Percentiles rank a stretch among this genome's conserved stretches.
Evolutionary conservation across 2,888 invertebrate genomes (phyloP).

Genomic region (Macrophya annulata): DNA sequence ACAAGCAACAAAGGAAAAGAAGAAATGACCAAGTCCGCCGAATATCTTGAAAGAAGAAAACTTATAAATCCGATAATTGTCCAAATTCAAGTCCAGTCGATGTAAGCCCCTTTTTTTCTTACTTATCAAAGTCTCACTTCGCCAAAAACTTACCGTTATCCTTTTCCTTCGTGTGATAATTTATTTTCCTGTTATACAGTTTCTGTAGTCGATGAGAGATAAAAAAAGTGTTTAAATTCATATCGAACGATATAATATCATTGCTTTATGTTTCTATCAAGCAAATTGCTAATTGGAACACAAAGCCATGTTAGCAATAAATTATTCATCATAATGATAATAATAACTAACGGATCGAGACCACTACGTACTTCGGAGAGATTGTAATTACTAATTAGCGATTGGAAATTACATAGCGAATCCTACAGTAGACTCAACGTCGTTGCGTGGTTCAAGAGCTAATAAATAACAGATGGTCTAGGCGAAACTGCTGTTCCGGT

Average conservation of each 20-base stretch:
- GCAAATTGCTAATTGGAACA: slow-evolving; percentile 14
- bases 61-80: too few species aligned
- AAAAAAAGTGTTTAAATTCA: neutral
- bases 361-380: neutral
- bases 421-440: neutral
- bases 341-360: neutral
- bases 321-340: neutral
- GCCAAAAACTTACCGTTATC: neutral
- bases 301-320: neutral
- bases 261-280: neutral
- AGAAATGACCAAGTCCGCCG: neutral
- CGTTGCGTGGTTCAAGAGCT: slow-evolving; percentile 20
- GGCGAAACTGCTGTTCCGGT: neutral
- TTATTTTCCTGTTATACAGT: neutral
- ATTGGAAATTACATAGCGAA: slow-evolving; percentile 41
- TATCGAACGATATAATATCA: neutral
- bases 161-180: neutral
- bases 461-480: slow-evolving; percentile 36
- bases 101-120: neutral
- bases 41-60: neutral
- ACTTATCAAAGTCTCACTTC: neutral
- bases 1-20: neutral
- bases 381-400: slow-evolving; percentile 39
- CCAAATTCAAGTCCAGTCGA: neutral
- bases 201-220: neutral